Conservation (phyloP, 1,140 invertebrate species). For the Tribolium madens region DNA sequence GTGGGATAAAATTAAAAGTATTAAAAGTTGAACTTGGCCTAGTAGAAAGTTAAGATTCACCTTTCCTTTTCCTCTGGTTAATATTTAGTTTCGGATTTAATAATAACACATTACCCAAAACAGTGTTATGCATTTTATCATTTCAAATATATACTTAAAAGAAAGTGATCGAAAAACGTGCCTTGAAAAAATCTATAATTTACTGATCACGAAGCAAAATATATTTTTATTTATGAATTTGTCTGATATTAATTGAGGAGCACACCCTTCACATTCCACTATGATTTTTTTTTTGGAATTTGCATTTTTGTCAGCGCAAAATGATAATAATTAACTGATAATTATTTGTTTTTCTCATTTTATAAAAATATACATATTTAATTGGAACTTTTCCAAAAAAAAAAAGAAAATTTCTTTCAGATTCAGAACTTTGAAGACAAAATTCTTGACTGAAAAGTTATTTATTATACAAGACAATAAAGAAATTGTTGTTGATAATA, state of each 20-base stretch:
- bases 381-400: too few species aligned
- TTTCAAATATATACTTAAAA: background rate
- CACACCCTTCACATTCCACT: constrained; percentile 11
- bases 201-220: background rate
- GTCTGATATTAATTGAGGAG: constrained; percentile 5
- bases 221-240: background rate
- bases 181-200: constrained; percentile 8
- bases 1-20: constrained; percentile 39
- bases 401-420: too few species aligned
- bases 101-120: constrained; percentile 8
- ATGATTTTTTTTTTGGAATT: background rate
- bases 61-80: constrained; percentile 43
- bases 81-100: constrained; percentile 39
- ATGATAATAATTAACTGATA: too few species aligned
- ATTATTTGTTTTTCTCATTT: too few species aligned
- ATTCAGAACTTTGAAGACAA: too few species aligned
- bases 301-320: too few species aligned
- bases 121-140: constrained; percentile 3
- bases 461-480: too few species aligned
- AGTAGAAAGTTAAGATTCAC: constrained; percentile 41
- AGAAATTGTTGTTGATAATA: too few species aligned
- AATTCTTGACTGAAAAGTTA: too few species aligned
- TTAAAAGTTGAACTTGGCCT: constrained; percentile 36
- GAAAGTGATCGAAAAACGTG: constrained; percentile 18
- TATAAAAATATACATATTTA: too few species aligned